Evolutionary conservation across 1,140 invertebrate species (phyloP).

Genomic region (Polypedilum vanderplanki): DNA sequence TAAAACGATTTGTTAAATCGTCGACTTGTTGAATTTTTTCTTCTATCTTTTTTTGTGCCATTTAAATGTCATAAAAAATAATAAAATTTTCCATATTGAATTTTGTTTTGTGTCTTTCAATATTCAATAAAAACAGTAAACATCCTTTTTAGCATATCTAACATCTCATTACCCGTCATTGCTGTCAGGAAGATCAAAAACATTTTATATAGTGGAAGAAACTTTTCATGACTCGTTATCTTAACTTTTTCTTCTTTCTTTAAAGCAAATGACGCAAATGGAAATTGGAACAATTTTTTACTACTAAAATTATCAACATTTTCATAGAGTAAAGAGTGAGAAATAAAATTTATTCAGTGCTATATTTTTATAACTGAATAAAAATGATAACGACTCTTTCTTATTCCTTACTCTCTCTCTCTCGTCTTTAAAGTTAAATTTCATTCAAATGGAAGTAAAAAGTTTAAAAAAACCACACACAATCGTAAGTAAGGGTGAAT

Average conservation of each 20-base stretch:
- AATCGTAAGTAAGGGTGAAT: background rate
- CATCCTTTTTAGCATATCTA: background rate
- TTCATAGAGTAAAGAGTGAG: background rate
- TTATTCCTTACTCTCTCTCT: background rate
- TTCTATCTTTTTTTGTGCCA: no score
- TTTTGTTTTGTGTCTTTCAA: background rate
- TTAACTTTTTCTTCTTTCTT: background rate
- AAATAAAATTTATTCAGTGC: background rate
- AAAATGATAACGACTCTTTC: slow-evolving; percentile 12
- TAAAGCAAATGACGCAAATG: slow-evolving; percentile 1
- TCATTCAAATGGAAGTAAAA: background rate
- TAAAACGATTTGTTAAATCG: slow-evolving; percentile 20
- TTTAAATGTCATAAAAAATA: slow-evolving; percentile 15
- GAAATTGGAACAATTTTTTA: slow-evolving; percentile 8
- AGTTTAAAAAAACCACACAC: background rate
- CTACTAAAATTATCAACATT: background rate
- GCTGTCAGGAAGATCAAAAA: background rate
- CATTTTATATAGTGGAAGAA: background rate
- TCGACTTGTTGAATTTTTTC: slow-evolving; percentile 23
- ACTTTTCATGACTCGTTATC: slow-evolving; percentile 5
- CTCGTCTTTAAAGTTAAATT: background rate
- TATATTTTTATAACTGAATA: slow-evolving; percentile 15
- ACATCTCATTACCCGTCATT: background rate
- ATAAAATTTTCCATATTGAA: slow-evolving; percentile 3
- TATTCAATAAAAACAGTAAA: background rate